Evolutionary conservation across 2,797 vertebrate species (phyloP), one percentile per base, ranked within the genome.

Genomic region (Enteromius fasciolatus): DNA sequence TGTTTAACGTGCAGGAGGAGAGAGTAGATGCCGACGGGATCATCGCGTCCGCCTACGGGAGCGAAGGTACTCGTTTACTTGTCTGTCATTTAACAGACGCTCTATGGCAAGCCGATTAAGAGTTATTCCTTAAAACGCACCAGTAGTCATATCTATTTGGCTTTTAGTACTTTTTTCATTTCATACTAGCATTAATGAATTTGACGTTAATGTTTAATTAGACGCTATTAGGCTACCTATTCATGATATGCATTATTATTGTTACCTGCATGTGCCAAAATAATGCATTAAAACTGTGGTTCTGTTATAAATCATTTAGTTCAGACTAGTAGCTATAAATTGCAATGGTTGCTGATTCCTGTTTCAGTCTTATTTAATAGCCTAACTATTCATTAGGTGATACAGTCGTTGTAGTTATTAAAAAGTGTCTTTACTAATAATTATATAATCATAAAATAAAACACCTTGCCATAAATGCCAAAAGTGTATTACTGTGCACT

Each of bases 21-120:
- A 87, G 87, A 20, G 75, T 96, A 85, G 94, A 97, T 88, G 68
- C 91, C 8, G 97, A 98, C 5, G 95, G 96, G 17, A 84, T 97
- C 52, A 89, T 97, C 66, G 91, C 90, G 17, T 84, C 80, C 72
- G 87, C 93, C 68, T 46, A 61, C 3, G 90, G 92, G 28, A 89
- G 83, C 15, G 92, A 94, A 92, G 94, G 95, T 95, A 93, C 20
- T n/a, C 18, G 11, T 73, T 73, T 11, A 44, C 9, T 59, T 14
- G 48, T 33, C 48, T 4, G 20, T 54, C 48, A n/a, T 36, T 50
- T 54, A 36, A 2, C 12, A 33, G 33, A 52, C 46, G 48, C 6
- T 15, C 14, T 57, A 57, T 36, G 69, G 52, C 73, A 75, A 75
- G 52, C n/a, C 73, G 6, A 25, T 39, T 59, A 59, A 17, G n/a